phyloP scores from a whole-genome alignment of 2,797 vertebrate genomes.

The Pitangus sulphuratus region DNA sequence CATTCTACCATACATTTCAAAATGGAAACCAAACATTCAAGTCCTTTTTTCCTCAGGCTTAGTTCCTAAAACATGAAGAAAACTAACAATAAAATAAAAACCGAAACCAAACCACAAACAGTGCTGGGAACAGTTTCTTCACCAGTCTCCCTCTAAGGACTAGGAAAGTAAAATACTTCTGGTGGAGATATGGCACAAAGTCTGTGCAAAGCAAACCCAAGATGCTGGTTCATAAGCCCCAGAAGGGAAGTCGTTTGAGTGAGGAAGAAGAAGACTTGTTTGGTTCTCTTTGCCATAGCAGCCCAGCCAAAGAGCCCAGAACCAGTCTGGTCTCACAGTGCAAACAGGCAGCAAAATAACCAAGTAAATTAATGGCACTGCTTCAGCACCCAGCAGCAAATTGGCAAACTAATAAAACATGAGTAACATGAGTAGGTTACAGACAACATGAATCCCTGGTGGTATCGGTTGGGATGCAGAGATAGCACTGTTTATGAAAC shows the following conservation, averaged over 20 bases:
- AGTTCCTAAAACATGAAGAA: constrained; percentile 79
- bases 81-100: not conserved
- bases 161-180: not conserved
- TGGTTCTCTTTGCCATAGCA: not conserved
- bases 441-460: not conserved
- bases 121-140: not conserved
- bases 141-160: not conserved
- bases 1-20: constrained; percentile 99
- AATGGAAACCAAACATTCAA: constrained; percentile 96
- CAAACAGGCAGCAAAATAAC: not conserved
- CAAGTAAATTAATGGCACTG: not conserved
- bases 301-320: not conserved
- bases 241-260: not conserved
- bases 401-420: not conserved
- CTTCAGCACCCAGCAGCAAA: not conserved
- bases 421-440: not conserved
- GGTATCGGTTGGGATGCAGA: not conserved
- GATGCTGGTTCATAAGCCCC: not conserved
- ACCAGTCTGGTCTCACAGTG: not conserved
- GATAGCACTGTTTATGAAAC: not conserved
- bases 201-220: not conserved
- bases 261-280: not conserved
- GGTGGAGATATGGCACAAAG: not conserved
- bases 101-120: not conserved
- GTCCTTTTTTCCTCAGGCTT: constrained; percentile 94